Conservation (phyloP, 2,888 invertebrate species). For the Stenchaetothrips biformis region DNA sequence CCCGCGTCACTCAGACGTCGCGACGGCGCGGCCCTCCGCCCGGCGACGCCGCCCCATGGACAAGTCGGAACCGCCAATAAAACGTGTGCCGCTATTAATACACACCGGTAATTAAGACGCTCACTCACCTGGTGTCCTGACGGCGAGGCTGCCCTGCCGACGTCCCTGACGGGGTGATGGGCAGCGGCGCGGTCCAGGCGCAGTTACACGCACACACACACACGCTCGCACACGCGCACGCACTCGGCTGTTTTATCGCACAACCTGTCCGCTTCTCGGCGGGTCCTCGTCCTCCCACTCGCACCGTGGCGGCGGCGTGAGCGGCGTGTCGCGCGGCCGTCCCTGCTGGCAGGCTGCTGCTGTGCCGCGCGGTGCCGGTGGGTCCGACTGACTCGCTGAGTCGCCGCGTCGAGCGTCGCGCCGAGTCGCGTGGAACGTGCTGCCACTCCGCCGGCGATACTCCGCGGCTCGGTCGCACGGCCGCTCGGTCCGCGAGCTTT, state of each 20-base stretch:
- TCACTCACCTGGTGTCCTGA: not conserved
- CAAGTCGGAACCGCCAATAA: no score
- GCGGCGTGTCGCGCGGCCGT: not conserved
- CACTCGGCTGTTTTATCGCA: not conserved
- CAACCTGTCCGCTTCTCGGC: not conserved
- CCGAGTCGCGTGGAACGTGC: not conserved
- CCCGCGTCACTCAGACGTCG: no score
- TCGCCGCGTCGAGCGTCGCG: not conserved
- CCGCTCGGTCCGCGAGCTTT: no score
- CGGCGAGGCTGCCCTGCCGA: not conserved
- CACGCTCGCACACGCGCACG: not conserved
- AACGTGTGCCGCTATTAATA: no score
- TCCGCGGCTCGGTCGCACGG: no score
- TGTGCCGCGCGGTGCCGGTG: not conserved
- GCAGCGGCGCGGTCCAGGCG: not conserved
- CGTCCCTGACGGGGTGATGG: not conserved
- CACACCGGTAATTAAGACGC: no score
- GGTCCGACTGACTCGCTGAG: not conserved
- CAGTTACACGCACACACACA: not conserved
- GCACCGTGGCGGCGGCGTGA: not conserved
- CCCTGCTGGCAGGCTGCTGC: no score
- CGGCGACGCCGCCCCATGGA: no score
- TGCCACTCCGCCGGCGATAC: no score
- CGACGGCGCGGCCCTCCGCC: no score
- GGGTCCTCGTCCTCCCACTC: not conserved